phyloP scores from a whole-genome alignment of 1,140 invertebrate genomes.

The Bactericera cockerelli region DNA sequence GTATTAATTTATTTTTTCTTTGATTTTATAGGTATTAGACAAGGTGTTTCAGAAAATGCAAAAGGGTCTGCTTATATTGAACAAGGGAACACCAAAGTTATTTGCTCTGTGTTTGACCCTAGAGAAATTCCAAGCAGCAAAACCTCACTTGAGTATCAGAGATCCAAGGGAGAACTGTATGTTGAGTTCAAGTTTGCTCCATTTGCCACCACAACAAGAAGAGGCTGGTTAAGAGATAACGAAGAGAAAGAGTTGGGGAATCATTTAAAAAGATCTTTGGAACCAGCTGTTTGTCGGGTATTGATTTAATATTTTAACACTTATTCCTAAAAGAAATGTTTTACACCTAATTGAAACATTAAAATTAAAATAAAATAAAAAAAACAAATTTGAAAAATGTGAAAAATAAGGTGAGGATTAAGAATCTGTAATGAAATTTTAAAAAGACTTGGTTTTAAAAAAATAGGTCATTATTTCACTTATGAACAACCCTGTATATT shows the following conservation, averaged over 20 bases:
- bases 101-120: constrained; percentile 78
- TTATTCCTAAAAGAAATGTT: too few species aligned
- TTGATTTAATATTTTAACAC: constrained; percentile 14
- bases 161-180: constrained; percentile 52
- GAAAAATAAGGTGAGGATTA: too few species aligned
- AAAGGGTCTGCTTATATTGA: constrained; percentile 85
- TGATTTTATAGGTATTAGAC: constrained; percentile 50
- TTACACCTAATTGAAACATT: too few species aligned
- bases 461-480: too few species aligned
- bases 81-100: constrained; percentile 69
- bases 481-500: too few species aligned
- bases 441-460: too few species aligned
- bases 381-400: too few species aligned
- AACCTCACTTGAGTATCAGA: constrained; percentile 42
- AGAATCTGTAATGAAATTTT: too few species aligned
- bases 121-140: constrained; percentile 64
- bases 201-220: constrained; percentile 52
- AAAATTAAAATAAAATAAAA: too few species aligned
- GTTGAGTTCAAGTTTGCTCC: constrained; percentile 78
- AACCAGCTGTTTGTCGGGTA: constrained; percentile 63
- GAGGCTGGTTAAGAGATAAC: constrained; percentile 44
- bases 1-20: neutral
- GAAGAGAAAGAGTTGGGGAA: constrained; percentile 62
- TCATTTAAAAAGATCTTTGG: constrained; percentile 62
- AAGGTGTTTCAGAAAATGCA: constrained; percentile 59